A percentile compares a stretch with the other conserved stretches of the same genome.
These are phyloP conservation scores for Coendou prehensilis DNA, from an alignment of 2,797 vertebrate genomes.

Conservation along the genomic window DNA sequence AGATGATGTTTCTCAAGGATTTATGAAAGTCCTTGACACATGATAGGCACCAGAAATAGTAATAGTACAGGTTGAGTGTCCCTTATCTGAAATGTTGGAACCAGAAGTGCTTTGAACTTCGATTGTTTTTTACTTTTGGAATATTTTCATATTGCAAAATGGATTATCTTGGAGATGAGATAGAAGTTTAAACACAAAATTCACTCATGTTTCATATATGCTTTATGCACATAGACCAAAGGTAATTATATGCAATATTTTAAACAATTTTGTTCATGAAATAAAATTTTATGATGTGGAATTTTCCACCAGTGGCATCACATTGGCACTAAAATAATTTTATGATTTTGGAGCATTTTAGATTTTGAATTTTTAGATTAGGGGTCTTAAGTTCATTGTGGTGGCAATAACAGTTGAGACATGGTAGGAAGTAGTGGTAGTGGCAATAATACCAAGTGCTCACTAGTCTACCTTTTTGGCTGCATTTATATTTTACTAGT, in stretches of 20 bases:
- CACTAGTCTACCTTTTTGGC: not conserved
- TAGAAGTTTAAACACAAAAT: too few species aligned
- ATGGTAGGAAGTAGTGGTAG: accelerated
- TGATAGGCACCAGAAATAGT: too few species aligned
- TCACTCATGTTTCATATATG: too few species aligned
- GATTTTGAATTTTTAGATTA: too few species aligned
- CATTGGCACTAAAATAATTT: not conserved
- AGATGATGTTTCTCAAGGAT: not conserved
- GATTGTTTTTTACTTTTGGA: not conserved
- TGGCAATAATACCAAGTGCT: not conserved
- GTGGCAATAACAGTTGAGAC: too few species aligned
- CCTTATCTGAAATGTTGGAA: not conserved
- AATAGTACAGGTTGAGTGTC: not conserved
- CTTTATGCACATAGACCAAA: not conserved
- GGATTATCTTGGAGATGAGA: not conserved
- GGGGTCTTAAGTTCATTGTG: not conserved
- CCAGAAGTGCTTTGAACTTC: not conserved
- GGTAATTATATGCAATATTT: not conserved
- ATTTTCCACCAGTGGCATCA: not conserved
- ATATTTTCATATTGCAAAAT: not conserved
- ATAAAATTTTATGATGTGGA: not conserved
- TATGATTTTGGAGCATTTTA: not conserved
- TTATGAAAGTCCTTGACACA: not conserved
- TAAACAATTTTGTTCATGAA: not conserved
- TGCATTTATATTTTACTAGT: not conserved